phyloP scores from a whole-genome alignment of 2,888 invertebrate genomes.

The Drosophila picticornis region DNA sequence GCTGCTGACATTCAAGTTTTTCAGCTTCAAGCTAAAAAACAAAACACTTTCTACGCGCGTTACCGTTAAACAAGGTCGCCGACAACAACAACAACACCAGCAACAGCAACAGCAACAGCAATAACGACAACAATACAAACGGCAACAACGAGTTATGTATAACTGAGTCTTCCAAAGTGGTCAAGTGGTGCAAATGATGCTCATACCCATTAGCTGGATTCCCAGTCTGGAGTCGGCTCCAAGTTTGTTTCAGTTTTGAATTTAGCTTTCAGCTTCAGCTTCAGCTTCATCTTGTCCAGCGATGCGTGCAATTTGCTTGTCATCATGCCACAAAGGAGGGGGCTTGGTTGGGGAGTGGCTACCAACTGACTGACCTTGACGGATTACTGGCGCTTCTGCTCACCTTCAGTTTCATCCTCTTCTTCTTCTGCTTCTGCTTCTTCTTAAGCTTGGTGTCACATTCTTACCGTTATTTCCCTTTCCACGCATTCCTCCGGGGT shows the following conservation, averaged over 20 bases:
- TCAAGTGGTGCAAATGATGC: conserved; percentile 32
- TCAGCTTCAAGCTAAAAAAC: conserved; percentile 52
- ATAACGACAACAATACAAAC: conserved; percentile 1
- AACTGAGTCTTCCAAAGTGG: conserved; percentile 46
- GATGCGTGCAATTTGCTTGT: conserved; percentile 76
- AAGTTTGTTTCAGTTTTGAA: conserved; percentile 15
- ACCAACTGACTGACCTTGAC: conserved; percentile 46
- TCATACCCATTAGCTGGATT: conserved; percentile 1
- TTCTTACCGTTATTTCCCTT: conserved; percentile 56
- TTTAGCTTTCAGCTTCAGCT: conserved; percentile 22
- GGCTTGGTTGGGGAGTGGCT: conserved; percentile 4
- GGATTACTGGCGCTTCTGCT: conserved; percentile 16
- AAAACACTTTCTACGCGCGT: conserved; percentile 81
- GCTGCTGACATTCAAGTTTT: conserved; percentile 70
- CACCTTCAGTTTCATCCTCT: conserved; percentile 14
- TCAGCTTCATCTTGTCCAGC: conserved; percentile 44
- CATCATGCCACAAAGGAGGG: conserved; percentile 45
- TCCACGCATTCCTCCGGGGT: conserved; percentile 10
- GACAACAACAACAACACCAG: conserved; percentile 44
- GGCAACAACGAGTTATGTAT: conserved; percentile 40
- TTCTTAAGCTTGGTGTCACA: conserved; percentile 36
- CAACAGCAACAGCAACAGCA: conserved; percentile 32
- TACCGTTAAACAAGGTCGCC: conserved; percentile 81
- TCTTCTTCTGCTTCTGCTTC: conserved; percentile 19
- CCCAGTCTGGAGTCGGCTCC: conserved; percentile 27